These are phyloP conservation scores for Theropithecus gelada DNA, from an alignment of 2,113 vertebrate genomes.

Conservation along the genomic window DNA sequence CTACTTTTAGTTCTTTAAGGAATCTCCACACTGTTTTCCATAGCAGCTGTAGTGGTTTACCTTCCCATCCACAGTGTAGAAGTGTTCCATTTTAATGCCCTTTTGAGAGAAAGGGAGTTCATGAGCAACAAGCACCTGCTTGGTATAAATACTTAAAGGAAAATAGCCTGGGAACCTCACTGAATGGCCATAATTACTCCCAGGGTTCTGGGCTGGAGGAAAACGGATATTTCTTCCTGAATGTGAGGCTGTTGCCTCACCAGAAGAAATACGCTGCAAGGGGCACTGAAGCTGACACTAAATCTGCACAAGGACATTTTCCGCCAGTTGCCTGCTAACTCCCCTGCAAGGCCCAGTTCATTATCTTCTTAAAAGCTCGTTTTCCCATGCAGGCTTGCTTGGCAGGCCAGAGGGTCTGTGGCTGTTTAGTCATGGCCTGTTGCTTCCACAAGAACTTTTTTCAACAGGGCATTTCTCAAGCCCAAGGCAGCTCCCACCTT, in stretches of 20 bases:
- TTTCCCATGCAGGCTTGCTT: slow-evolving; percentile 67
- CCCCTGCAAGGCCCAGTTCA: slow-evolving; percentile 69
- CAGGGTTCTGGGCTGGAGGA: slow-evolving; percentile 66
- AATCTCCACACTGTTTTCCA: too few relatives aligned
- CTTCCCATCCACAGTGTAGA: too few relatives aligned
- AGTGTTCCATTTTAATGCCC: slow-evolving; percentile 11
- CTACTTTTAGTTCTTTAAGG: too few relatives aligned
- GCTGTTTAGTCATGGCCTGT: slow-evolving; percentile 72
- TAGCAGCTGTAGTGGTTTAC: too few relatives aligned
- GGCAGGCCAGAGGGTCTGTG: slow-evolving; percentile 53
- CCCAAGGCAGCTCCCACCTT: background rate
- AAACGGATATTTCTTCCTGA: slow-evolving; percentile 72
- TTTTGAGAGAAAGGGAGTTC: slow-evolving; percentile 23
- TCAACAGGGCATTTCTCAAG: background rate
- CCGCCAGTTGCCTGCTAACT: slow-evolving; percentile 81
- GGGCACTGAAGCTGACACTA: slow-evolving; percentile 53
- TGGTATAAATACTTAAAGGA: slow-evolving; percentile 54
- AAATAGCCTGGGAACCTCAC: slow-evolving; percentile 42
- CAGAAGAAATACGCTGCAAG: slow-evolving; percentile 68
- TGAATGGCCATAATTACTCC: slow-evolving; percentile 67
- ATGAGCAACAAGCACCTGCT: slow-evolving; percentile 44
- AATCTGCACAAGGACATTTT: slow-evolving; percentile 78
- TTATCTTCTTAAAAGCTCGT: slow-evolving; percentile 75
- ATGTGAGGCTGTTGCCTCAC: slow-evolving; percentile 65
- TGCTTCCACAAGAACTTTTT: slow-evolving; percentile 30